Base-by-base conservation (phyloP, 2,797 vertebrate species). In the Pempheris klunzingeri region DNA sequence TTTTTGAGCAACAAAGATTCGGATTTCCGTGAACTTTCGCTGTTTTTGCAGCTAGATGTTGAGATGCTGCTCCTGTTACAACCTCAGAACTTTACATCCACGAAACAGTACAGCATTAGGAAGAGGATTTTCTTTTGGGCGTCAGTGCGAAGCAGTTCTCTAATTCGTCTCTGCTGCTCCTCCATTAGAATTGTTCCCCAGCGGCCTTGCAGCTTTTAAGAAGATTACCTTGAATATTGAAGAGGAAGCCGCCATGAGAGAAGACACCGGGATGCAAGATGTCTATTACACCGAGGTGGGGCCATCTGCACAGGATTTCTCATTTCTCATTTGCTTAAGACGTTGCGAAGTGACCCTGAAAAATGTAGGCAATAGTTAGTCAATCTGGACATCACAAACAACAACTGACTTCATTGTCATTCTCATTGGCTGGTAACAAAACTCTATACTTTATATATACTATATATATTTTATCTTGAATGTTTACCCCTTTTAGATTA, bases 231-330 rank as follows among this genome's bases (percentile, higher is more conserved):
- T 95, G 61, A 99, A 99, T 83, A 96, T 98, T 5, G 97, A 99
- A 2, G 98, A 99, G 84, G 98, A 99, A 87, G 97, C 97, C 2
- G 97, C 97, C 53, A 99, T 99, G 98, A 98, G 97, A 83, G 98
- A 99, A 92, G 98, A 99, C 72, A 95, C 95, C 0, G 98, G 98
- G 44, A 98, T 98, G 95, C 97, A 98, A 93, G 98, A 99, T 47
- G 97, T 99, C 2, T 98, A 99, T 87, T 99, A 99, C 87, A 98
- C 96, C 20, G 98, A 99, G 96, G 98, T 99, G 57, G 72, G 78
- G 39, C 50, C 6, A 0, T 15, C 24, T 7, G 43, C 34, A 22
- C 22, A 2, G 1, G 15, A 14, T 17, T 46, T 7, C n/a, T n/a
- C n/a, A n/a, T n/a, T n/a, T n/a, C n/a, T n/a, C n/a, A n/a, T n/a